Evolutionary conservation across 2,797 vertebrate genomes (phyloP).

Genomic region (Todus mexicanus): DNA sequence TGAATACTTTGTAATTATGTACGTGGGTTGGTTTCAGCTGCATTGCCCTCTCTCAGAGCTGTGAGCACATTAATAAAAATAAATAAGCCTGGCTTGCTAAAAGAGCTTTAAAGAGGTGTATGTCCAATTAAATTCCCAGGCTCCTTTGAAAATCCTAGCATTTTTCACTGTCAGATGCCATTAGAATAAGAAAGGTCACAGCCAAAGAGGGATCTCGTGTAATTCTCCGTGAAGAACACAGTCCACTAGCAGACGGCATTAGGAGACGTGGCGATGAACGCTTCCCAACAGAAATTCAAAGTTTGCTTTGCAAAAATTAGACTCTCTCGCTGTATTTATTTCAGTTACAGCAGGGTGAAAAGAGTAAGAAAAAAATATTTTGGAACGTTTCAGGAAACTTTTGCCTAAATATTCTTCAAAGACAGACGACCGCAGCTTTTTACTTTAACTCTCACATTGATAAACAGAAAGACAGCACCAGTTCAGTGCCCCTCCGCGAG

Average conservation of each 20-base stretch:
- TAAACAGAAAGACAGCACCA: neutral
- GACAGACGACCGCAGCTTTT: neutral
- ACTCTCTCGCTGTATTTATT: neutral
- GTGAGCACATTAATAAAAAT: constrained; percentile 14
- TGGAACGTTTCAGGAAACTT: rapidly evolving
- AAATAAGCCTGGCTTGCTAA: constrained; percentile 15
- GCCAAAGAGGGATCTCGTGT: neutral
- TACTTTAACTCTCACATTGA: neutral
- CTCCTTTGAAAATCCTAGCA: constrained; percentile 15
- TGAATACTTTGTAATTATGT: neutral
- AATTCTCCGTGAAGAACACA: neutral
- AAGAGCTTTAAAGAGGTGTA: constrained; percentile 23
- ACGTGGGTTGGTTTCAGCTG: rapidly evolving
- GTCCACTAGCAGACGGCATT: neutral
- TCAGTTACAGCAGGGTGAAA: neutral
- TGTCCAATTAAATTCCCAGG: constrained; percentile 37
- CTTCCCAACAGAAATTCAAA: neutral
- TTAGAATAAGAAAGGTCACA: constrained; percentile 48
- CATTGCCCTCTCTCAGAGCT: neutral
- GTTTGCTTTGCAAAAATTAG: neutral
- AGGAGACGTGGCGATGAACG: rapidly evolving
- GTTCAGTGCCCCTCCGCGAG: rapidly evolving
- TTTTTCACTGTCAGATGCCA: constrained; percentile 55
- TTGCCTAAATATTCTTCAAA: neutral
- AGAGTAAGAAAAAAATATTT: neutral